Evolutionary conservation across 1,140 invertebrate genomes (phyloP), one percentile per base, ranked within the genome.

Genomic region (Ctenoplectra terminalis): DNA sequence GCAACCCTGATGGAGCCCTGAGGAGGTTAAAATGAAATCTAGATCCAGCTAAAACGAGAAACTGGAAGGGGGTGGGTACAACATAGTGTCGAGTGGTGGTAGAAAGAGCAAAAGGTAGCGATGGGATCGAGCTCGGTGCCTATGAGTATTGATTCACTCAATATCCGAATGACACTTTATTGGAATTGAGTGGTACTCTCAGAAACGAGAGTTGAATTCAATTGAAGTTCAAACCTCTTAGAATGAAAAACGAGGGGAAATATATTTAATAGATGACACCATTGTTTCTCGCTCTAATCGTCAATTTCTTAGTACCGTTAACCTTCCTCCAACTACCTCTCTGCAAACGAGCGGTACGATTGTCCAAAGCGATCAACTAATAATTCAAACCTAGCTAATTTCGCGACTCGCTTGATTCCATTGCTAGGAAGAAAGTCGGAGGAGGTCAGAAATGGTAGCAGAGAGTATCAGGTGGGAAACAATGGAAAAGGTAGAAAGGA

Each of bases 401-500:
- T 43, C 34, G 34, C 56, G n/a, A 29, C 46, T 1, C 23, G 46
- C n/a, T 79, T 48, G 69, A 61, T 73, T 60, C 69, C 69, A 73
- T 79, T 58, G 58, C 73, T 74, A 31, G 40, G 17, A 66, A 64
- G 70, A 61, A n/a, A 52, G 31, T 34, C 67, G 70, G 58, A 76
- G 71, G 78, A 75, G 86, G 86, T 81, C 81, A 78, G 78, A 79
- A 82, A 88, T 71, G 40, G 40, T 40, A 4, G 40, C 40, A 40
- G 40, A 73, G 67, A 56, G 79, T 67, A 86, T 84, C 81, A 79
- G 84, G 79, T 67, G 77, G 81, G 69, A 69, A 86, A 88, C 82
- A 86, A 83, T 83, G 81, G 78, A 70, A 72, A 84, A 81, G 79
- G 76, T 75, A 63, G 76, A 81, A 76, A 81, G 84, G 72, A 77